A percentile compares a stretch with the other conserved stretches of the same genome.
phyloP scores from a whole-genome alignment of 1,140 invertebrate genomes.

The Lepidurus apus region DNA sequence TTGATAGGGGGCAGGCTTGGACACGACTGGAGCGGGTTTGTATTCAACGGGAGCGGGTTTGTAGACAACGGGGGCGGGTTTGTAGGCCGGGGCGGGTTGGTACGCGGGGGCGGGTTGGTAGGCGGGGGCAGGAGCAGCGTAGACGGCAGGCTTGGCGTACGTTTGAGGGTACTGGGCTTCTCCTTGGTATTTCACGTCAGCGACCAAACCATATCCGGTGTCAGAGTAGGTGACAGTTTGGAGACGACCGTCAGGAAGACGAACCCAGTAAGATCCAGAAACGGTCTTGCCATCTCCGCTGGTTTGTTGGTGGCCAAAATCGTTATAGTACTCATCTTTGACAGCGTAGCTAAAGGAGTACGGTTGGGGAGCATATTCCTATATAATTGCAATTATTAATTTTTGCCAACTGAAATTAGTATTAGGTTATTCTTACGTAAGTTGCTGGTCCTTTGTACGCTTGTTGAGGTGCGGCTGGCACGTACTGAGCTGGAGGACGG shows the following conservation, averaged over 20 bases:
- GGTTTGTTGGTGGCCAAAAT: slow-evolving; percentile 38
- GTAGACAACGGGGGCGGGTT: not conserved
- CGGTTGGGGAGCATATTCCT: slow-evolving; percentile 32
- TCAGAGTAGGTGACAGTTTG: slow-evolving; percentile 37
- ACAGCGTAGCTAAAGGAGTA: slow-evolving; percentile 37
- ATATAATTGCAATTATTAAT: not conserved
- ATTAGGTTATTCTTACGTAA: not conserved
- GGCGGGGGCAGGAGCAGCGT: not conserved
- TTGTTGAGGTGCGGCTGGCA: not conserved
- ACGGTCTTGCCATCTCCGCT: slow-evolving; percentile 41
- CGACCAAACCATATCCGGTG: slow-evolving; percentile 33
- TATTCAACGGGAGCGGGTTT: not conserved
- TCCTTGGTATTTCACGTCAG: slow-evolving; percentile 33
- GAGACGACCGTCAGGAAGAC: slow-evolving; percentile 38
- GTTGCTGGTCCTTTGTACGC: not conserved
- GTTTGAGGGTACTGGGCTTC: slow-evolving; percentile 29
- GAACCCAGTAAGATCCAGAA: slow-evolving; percentile 37
- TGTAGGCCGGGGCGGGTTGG: not conserved
- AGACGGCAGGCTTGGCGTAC: not conserved
- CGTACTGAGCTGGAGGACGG: not conserved
- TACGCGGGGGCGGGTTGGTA: not conserved
- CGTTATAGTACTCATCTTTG: slow-evolving; percentile 37
- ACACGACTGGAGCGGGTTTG: not conserved
- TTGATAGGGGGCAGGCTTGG: not conserved
- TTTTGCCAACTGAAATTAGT: too few relatives aligned